A percentile compares a stretch with the other conserved stretches of the same genome.
Evolutionary conservation across 2,888 invertebrate genomes (phyloP).

Genomic region (Acrocera orbiculus): DNA sequence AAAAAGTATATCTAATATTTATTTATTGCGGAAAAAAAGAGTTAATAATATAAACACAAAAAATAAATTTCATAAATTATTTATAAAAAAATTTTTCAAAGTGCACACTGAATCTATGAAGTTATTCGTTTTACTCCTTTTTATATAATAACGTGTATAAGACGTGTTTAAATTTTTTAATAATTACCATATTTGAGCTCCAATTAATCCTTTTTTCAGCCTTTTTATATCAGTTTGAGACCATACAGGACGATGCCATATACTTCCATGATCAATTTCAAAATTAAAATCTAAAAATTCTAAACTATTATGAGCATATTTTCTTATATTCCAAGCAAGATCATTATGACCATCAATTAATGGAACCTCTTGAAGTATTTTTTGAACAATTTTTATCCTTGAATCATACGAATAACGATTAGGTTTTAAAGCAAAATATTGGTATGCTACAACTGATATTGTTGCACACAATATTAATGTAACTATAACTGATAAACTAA

Average conservation of each 20-base stretch:
- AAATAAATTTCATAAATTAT: too few species aligned
- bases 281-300: slow-evolving; percentile 25
- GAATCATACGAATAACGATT: slow-evolving; percentile 31
- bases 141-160: too few species aligned
- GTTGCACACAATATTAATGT: slow-evolving; percentile 23
- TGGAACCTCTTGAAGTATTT: slow-evolving; percentile 28
- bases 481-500: slow-evolving; percentile 24
- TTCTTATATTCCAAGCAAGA: slow-evolving; percentile 75
- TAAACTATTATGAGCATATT: slow-evolving; percentile 70
- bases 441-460: slow-evolving; percentile 25
- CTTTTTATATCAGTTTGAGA: slow-evolving; percentile 85
- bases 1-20: too few species aligned
- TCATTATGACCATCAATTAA: slow-evolving; percentile 61
- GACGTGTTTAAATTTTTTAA: too few species aligned
- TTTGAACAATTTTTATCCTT: slow-evolving; percentile 29
- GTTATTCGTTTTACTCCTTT: too few species aligned
- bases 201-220: slow-evolving; percentile 63
- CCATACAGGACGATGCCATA: slow-evolving; percentile 76
- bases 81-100: too few species aligned
- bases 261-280: slow-evolving; percentile 36
- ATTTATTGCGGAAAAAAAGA: too few species aligned
- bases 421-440: slow-evolving; percentile 27
- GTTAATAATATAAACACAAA: too few species aligned
- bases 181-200: slow-evolving; percentile 78
- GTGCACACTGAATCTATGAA: too few species aligned